Percentiles rank a stretch among this genome's conserved stretches.
Conservation (phyloP, 2,797 vertebrate genomes). For the Decapterus maruadsi region DNA sequence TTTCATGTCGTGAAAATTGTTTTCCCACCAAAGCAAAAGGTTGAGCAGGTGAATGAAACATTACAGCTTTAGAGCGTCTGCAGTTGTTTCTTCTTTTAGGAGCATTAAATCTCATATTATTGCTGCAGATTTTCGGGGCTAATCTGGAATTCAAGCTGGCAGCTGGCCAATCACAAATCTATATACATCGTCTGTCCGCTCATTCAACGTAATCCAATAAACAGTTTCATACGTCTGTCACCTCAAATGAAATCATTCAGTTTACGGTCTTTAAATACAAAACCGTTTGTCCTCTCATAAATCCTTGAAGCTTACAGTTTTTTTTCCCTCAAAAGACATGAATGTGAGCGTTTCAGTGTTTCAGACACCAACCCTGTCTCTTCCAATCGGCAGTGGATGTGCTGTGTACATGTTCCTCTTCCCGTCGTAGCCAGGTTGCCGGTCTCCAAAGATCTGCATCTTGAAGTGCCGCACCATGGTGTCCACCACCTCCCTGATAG, state of each 20-base stretch:
- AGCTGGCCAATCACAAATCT: not conserved
- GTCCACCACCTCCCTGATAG: constrained; percentile 95
- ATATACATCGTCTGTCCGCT: not conserved
- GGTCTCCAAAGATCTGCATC: constrained; percentile 99
- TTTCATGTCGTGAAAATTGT: not conserved
- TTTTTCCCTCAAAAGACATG: not conserved
- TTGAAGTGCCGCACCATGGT: constrained; percentile 99
- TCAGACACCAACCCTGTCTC: constrained; percentile 89
- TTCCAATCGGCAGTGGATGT: constrained; percentile 95
- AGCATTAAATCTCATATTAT: not conserved
- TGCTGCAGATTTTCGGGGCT: not conserved
- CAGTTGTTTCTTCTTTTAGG: not conserved
- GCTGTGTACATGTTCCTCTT: constrained; percentile 99
- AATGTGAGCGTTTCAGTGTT: not conserved
- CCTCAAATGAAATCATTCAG: not conserved
- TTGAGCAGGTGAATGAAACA: not conserved
- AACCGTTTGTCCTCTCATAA: not conserved
- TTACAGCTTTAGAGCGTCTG: not conserved
- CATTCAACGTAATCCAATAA: constrained; percentile 11
- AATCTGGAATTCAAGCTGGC: constrained; percentile 5
- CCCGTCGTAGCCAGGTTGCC: constrained; percentile 97
- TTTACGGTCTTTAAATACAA: not conserved
- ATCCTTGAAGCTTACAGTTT: not conserved
- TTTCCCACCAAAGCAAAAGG: not conserved
- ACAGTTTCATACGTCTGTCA: not conserved